A percentile compares a stretch with the other conserved stretches of the same genome.
Evolutionary conservation across 2,113 vertebrate genomes (phyloP).

Genomic region (Leptobrachium leishanense): DNA sequence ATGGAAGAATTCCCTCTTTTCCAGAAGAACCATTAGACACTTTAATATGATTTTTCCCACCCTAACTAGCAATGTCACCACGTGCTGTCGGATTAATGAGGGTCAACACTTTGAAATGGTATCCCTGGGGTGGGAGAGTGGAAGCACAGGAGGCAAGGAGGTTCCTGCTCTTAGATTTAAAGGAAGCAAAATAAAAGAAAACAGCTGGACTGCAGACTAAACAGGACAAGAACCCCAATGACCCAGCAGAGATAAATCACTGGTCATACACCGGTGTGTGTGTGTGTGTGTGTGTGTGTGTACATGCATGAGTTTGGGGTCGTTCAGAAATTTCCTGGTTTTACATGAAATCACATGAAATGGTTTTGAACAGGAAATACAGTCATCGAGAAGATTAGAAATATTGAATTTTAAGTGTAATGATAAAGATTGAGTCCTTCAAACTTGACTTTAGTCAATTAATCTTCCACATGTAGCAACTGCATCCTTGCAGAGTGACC

Average conservation of each 20-base stretch:
- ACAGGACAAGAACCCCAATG: not conserved
- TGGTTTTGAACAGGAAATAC: too few species aligned
- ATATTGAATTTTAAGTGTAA: too few species aligned
- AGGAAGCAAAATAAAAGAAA: not conserved
- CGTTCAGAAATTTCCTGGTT: too few species aligned
- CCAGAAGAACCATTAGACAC: not conserved
- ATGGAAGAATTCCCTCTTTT: not conserved
- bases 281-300: too few species aligned
- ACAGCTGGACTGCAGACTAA: not conserved
- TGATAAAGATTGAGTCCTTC: too few species aligned
- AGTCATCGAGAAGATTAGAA: too few species aligned
- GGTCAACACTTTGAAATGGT: not conserved
- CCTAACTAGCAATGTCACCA: not conserved
- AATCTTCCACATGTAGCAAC: too few species aligned
- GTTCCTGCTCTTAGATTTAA: not conserved
- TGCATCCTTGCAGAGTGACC: too few species aligned
- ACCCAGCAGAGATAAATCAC: not conserved
- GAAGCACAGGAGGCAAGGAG: not conserved
- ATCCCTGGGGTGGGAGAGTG: not conserved
- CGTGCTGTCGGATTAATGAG: not conserved
- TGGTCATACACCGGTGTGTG: not conserved
- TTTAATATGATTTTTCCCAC: not conserved
- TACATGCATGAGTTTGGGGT: too few species aligned
- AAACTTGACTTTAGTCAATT: too few species aligned
- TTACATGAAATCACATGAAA: too few species aligned